These are phyloP conservation scores for Emydoidea blandingii DNA, from an alignment of 2,797 vertebrate genomes.

Conservation along the genomic window DNA sequence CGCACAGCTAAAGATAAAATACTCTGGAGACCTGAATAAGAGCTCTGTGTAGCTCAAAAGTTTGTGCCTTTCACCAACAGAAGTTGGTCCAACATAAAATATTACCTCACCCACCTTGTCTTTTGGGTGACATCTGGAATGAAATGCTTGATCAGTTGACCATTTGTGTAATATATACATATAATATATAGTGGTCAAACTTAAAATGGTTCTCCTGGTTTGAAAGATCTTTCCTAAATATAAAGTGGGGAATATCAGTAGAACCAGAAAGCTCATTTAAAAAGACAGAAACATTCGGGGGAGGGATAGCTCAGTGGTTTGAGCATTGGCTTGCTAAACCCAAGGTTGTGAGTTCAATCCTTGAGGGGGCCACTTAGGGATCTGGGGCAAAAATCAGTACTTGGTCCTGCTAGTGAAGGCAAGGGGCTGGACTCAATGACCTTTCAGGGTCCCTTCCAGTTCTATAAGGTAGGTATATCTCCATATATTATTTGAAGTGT, in stretches of 20 bases:
- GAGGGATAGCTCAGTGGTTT: no score
- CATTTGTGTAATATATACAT: not conserved
- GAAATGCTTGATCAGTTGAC: not conserved
- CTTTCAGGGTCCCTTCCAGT: no score
- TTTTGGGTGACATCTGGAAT: not conserved
- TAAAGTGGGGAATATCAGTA: not conserved
- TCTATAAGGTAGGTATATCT: no score
- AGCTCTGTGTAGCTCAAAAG: not conserved
- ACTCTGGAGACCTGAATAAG: not conserved
- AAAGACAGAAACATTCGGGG: not conserved
- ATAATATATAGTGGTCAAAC: not conserved
- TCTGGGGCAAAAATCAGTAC: no score
- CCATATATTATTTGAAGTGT: not conserved
- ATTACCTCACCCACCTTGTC: not conserved
- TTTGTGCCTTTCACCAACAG: not conserved
- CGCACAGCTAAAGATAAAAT: not conserved
- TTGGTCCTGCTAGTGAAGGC: no score
- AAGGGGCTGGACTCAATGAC: no score
- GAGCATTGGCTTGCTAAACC: no score
- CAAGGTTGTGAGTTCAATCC: no score
- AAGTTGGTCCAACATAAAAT: not conserved
- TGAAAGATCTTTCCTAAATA: not conserved
- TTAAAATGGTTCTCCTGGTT: not conserved
- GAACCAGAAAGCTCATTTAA: not conserved
- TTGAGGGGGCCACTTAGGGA: no score